Percentiles rank a stretch among this genome's conserved stretches.
Evolutionary conservation across 1,140 invertebrate genomes (phyloP).

Genomic region (Drosophila kohkoa): DNA sequence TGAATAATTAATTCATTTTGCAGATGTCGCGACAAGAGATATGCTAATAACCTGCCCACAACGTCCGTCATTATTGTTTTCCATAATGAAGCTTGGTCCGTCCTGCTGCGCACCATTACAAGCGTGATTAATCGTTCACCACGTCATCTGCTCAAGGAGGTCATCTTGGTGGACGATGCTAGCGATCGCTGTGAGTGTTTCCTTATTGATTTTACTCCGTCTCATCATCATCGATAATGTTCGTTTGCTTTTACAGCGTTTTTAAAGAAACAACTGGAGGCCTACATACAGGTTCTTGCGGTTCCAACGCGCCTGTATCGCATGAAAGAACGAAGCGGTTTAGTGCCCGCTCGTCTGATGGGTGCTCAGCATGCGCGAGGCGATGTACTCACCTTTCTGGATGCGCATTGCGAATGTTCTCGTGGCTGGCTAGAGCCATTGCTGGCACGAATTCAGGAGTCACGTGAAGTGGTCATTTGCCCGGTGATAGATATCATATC

Average conservation of each 20-base stretch:
- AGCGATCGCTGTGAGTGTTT: slow-evolving; percentile 89
- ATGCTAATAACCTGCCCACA: slow-evolving; percentile 88
- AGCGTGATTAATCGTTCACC: slow-evolving; percentile 93
- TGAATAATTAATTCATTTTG: slow-evolving; percentile 2
- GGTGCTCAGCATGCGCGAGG: slow-evolving; percentile 92
- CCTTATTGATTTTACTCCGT: background rate
- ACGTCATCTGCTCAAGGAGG: slow-evolving; percentile 90
- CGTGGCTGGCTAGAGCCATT: slow-evolving; percentile 96
- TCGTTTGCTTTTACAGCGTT: slow-evolving; percentile 87
- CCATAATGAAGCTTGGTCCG: slow-evolving; percentile 97
- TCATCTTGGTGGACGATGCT: slow-evolving; percentile 97
- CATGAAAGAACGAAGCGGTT: slow-evolving; percentile 90
- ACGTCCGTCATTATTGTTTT: slow-evolving; percentile 95
- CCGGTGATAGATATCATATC: slow-evolving; percentile 98
- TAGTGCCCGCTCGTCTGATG: slow-evolving; percentile 94
- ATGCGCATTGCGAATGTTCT: slow-evolving; percentile 97
- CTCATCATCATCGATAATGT: slow-evolving; percentile 1
- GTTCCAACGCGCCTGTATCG: slow-evolving; percentile 90
- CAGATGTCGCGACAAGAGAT: slow-evolving; percentile 82
- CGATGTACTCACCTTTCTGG: slow-evolving; percentile 92
- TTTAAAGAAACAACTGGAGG: slow-evolving; percentile 91
- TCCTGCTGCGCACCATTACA: slow-evolving; percentile 93
- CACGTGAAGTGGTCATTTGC: slow-evolving; percentile 92
- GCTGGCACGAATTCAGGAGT: slow-evolving; percentile 90
- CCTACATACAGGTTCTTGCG: slow-evolving; percentile 89